Conservation (phyloP, 2,113 vertebrate genomes). For the Campylorhamphus procurvoides region DNA sequence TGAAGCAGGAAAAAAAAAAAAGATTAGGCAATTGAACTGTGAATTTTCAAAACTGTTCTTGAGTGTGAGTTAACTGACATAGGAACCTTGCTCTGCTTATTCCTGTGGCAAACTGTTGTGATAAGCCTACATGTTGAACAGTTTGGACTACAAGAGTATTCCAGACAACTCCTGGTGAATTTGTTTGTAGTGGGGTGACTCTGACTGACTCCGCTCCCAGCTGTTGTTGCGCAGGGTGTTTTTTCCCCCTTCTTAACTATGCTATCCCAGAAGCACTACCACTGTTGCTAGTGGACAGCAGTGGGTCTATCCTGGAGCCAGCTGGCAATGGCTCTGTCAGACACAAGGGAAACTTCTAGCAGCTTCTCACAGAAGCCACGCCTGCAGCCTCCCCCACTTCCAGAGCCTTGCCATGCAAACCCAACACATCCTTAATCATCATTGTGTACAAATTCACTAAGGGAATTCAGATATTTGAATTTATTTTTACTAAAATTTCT, state of each 20-base stretch:
- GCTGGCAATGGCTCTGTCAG: neutral
- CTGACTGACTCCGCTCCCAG: neutral
- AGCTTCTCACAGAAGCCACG: neutral
- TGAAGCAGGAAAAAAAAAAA: neutral
- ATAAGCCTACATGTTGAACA: neutral
- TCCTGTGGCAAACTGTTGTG: neutral
- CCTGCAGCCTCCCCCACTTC: neutral
- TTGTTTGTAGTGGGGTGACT: neutral
- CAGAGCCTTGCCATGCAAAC: neutral
- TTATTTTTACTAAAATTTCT: neutral
- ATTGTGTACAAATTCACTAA: neutral
- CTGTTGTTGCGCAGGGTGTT: neutral
- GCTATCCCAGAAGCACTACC: neutral
- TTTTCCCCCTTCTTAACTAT: neutral
- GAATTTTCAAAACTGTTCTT: conserved; percentile 10
- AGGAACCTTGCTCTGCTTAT: neutral
- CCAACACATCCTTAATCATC: neutral
- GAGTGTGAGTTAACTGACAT: neutral
- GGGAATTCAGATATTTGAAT: neutral
- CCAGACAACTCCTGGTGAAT: neutral
- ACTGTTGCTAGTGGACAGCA: neutral
- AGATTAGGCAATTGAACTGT: neutral
- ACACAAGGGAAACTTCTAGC: neutral
- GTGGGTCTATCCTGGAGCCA: neutral
- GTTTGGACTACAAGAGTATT: neutral